Evolutionary conservation across 2,888 invertebrate genomes (phyloP).

Genomic region (Drosophila picticornis): DNA sequence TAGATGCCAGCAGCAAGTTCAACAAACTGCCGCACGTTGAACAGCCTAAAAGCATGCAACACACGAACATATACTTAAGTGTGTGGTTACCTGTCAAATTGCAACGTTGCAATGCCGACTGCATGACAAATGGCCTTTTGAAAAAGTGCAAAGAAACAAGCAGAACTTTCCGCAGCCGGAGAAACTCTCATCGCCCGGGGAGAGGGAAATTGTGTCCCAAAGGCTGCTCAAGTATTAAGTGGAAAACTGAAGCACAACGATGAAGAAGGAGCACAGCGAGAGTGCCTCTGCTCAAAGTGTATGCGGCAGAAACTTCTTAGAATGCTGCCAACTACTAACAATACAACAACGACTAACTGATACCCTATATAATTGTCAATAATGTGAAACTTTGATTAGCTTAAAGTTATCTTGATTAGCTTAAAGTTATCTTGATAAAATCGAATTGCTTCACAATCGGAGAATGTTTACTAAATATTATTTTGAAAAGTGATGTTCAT

Average conservation of each 20-base stretch:
- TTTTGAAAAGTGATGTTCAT: not conserved
- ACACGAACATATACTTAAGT: constrained; percentile 52
- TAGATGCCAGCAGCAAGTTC: constrained; percentile 54
- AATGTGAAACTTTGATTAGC: too few relatives aligned
- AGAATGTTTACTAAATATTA: not conserved
- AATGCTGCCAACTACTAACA: not conserved
- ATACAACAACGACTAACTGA: not conserved
- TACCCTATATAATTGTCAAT: constrained; percentile 23
- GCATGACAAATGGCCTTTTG: constrained; percentile 74
- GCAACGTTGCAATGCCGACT: constrained; percentile 62
- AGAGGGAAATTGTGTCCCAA: constrained; percentile 31
- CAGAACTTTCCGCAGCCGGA: constrained; percentile 31
- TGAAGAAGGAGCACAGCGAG: constrained; percentile 5
- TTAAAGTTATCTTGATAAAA: not conserved
- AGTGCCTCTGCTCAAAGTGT: constrained; percentile 32
- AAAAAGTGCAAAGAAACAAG: constrained; percentile 49
- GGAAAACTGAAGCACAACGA: not conserved
- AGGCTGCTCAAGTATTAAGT: constrained; percentile 12
- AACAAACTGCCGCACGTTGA: constrained; percentile 77
- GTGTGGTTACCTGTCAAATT: constrained; percentile 77
- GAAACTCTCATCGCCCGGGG: constrained; percentile 49
- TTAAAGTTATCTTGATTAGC: not conserved
- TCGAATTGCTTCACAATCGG: not conserved
- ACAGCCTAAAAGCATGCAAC: constrained; percentile 74
- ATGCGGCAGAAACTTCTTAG: constrained; percentile 30